phyloP scores from a whole-genome alignment of 2,888 invertebrate genomes.

The Morpho achilles region DNA sequence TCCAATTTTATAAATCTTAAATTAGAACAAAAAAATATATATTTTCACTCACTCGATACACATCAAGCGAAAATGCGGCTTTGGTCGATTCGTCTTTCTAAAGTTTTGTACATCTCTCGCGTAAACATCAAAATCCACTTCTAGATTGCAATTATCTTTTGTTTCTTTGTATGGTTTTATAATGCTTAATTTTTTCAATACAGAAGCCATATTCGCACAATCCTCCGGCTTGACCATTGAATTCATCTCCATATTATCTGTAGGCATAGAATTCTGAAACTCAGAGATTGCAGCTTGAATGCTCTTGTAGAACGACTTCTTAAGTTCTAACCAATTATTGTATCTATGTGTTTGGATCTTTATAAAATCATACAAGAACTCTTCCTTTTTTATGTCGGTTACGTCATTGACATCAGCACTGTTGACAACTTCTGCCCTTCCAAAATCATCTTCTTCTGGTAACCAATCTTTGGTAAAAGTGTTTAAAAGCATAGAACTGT shows the following conservation, averaged over 20 bases:
- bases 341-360: slow-evolving; percentile 39
- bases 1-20: too few relatives aligned
- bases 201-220: slow-evolving; percentile 43
- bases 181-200: slow-evolving; percentile 55
- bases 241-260: slow-evolving; percentile 26
- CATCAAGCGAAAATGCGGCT: slow-evolving; percentile 62
- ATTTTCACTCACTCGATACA: slow-evolving; percentile 61
- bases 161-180: slow-evolving; percentile 42
- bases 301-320: slow-evolving; percentile 49
- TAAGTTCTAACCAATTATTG: slow-evolving; percentile 56
- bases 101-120: slow-evolving; percentile 62
- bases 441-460: slow-evolving; percentile 54
- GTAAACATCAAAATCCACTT: slow-evolving; percentile 65
- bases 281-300: slow-evolving; percentile 44
- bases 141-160: slow-evolving; percentile 36
- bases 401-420: slow-evolving; percentile 30
- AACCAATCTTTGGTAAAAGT: slow-evolving; percentile 49
- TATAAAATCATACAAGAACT: slow-evolving; percentile 49
- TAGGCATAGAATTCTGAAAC: slow-evolving; percentile 33
- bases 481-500: slow-evolving; percentile 30
- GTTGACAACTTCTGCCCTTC: slow-evolving; percentile 48
- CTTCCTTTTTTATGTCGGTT: slow-evolving; percentile 40
- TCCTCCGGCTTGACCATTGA: slow-evolving; percentile 48
- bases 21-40: not conserved
- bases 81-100: slow-evolving; percentile 55